Evolutionary conservation across 2,888 invertebrate genomes (phyloP).

Genomic region (Pristionchus fissidentatus): DNA sequence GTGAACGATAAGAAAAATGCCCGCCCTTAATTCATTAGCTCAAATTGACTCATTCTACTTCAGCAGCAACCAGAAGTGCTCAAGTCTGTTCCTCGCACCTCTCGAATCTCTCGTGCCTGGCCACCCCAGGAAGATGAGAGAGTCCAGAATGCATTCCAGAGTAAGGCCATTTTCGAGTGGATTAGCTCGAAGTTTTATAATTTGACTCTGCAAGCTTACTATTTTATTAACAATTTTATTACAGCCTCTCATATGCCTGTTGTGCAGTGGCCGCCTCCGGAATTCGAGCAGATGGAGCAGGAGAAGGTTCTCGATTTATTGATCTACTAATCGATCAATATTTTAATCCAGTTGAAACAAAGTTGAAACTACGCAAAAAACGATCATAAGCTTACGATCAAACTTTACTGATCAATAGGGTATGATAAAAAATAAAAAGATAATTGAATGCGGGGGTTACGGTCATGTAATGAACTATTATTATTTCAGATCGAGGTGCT

Average conservation of each 20-base stretch:
- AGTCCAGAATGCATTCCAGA: conserved; percentile 15
- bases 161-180: conserved; percentile 45
- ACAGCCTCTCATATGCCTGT: conserved; percentile 58
- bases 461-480: background rate
- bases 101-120: conserved; percentile 66
- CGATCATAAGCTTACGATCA: no score
- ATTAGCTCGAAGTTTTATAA: background rate
- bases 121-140: conserved; percentile 66
- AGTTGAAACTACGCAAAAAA: no score
- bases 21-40: no score
- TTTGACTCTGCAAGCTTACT: background rate
- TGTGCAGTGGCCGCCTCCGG: conserved; percentile 74
- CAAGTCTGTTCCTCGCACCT: conserved; percentile 49
- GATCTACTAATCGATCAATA: no score
- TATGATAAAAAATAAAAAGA: background rate
- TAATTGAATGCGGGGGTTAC: no score
- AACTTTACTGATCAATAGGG: no score
- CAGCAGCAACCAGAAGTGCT: conserved; percentile 43
- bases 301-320: conserved; percentile 55
- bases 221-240: background rate
- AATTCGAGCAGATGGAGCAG: conserved; percentile 68
- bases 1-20: no score
- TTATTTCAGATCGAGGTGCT: conserved; percentile 52
- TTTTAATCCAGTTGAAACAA: no score
- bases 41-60: no score